Percentiles rank a stretch among this genome's conserved stretches.
These are phyloP conservation scores for Ceryle rudis DNA, from an alignment of 2,797 vertebrate species.

Conservation along the genomic window DNA sequence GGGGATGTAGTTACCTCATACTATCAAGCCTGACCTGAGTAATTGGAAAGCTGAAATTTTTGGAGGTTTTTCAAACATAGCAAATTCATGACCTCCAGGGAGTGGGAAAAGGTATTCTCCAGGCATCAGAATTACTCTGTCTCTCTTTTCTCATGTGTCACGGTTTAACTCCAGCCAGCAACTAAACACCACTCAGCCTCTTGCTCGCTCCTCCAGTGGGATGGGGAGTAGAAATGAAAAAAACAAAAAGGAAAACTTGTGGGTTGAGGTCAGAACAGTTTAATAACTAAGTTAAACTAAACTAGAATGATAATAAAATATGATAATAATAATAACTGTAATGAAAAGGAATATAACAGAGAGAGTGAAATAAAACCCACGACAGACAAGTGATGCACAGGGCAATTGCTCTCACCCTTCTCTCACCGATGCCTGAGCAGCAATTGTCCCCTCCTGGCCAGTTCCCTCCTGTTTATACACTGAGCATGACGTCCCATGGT, in stretches of 20 bases:
- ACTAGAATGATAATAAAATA: not conserved
- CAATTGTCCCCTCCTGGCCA: not conserved
- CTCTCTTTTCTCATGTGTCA: not conserved
- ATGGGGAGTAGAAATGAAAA: not conserved
- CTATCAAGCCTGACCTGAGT: not conserved
- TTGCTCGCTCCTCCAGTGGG: not conserved
- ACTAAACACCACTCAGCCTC: not conserved
- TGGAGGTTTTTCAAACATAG: not conserved
- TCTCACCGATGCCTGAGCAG: not conserved
- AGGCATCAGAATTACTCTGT: not conserved
- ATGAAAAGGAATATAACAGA: not conserved
- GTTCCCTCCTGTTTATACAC: not conserved
- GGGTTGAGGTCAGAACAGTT: not conserved
- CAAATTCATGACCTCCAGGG: rapidly evolving
- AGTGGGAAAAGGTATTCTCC: not conserved
- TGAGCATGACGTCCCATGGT: not conserved
- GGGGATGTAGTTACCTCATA: not conserved
- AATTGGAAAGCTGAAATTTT: not conserved
- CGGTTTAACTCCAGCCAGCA: not conserved
- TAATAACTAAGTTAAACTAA: not conserved
- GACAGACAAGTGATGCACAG: not conserved
- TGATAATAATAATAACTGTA: not conserved
- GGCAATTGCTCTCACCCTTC: not conserved
- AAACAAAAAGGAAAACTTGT: not conserved
- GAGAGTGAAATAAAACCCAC: not conserved